Evolutionary conservation across 92 coral and sea anemone species (phyloP), one percentile per base, ranked within the genome.

Genomic region (Epizoanthus illoricatus): DNA sequence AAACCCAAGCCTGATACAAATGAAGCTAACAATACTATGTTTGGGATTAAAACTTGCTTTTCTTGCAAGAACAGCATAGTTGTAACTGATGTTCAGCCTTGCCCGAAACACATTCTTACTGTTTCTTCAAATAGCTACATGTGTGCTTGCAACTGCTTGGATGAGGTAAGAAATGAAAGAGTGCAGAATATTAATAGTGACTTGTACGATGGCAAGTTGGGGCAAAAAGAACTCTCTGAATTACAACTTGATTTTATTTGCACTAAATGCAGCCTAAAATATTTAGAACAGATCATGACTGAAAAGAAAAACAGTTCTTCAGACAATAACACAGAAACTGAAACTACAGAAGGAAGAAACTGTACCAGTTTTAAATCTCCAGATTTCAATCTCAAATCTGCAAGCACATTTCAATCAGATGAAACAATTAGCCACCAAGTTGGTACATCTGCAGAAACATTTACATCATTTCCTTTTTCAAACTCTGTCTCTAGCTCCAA

Each of bases 131-230:
- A 59, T 10, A 16, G 49, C n/a, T 78, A 60, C 41, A 74, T 54
- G 80, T 74, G 80, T 74, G 80, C 80, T 54, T 52, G 80, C 65
- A 74, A 74, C 64, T 78, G 55, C 23, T 78, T 61, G 70, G 71
- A 78, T 61, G 82, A 61, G 58, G 15, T 13, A 78, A 60, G 7
- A 11, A 49, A 78, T 33, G 55, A 67, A 49, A 61, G 33, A 36
- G 59, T 78, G 3, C 18, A 24, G 8, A 28, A 39, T 2, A 78
- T 60, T 3, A 78, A 78, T 40, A 78, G 56, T 61, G 82, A 61
- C 6, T 36, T 60, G 24, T 78, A 78, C 11, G 36, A 61, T 54
- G 17, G 82, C 28, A 60, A 40, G 11, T 36, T 69, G 2, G 16
- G 55, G 47, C 3, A 42, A 42, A 42, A 42, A 42, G 47, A 42